Conservation (phyloP, 2,113 vertebrate species). For the Acanthochromis polyacanthus region DNA sequence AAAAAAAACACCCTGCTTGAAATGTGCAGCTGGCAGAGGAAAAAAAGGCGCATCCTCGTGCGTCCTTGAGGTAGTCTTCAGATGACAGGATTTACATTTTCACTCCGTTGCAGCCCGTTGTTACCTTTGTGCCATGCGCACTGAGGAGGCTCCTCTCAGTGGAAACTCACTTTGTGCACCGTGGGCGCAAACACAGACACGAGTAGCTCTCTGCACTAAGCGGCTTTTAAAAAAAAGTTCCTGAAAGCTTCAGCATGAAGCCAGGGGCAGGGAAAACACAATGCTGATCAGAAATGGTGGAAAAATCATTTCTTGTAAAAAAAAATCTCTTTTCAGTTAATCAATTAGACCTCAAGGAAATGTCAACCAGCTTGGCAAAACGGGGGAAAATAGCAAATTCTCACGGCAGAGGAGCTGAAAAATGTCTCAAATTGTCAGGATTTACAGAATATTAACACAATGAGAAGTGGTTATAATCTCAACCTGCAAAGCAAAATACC, state of each 20-base stretch:
- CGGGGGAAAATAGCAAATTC: no score
- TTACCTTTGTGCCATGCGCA: slow-evolving; percentile 58
- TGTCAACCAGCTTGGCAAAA: no score
- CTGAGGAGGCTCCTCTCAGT: slow-evolving; percentile 26
- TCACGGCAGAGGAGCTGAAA: no score
- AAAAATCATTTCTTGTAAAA: no score
- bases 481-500: not conserved
- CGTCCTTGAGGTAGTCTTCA: slow-evolving; percentile 36
- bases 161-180: slow-evolving; percentile 28
- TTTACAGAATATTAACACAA: not conserved
- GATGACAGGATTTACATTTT: slow-evolving; percentile 34
- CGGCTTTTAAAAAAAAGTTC: not conserved
- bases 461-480: not conserved
- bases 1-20: not conserved
- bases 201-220: not conserved
- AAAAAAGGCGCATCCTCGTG: slow-evolving; percentile 8
- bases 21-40: slow-evolving; percentile 4
- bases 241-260: not conserved
- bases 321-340: no score
- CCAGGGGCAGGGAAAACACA: not conserved
- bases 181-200: slow-evolving; percentile 11
- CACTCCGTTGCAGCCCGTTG: slow-evolving; percentile 22
- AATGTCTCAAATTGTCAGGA: no score
- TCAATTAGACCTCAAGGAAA: not conserved
- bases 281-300: not conserved